Conservation (phyloP, 2,797 vertebrate genomes). For the Tiaroga cobitis region DNA sequence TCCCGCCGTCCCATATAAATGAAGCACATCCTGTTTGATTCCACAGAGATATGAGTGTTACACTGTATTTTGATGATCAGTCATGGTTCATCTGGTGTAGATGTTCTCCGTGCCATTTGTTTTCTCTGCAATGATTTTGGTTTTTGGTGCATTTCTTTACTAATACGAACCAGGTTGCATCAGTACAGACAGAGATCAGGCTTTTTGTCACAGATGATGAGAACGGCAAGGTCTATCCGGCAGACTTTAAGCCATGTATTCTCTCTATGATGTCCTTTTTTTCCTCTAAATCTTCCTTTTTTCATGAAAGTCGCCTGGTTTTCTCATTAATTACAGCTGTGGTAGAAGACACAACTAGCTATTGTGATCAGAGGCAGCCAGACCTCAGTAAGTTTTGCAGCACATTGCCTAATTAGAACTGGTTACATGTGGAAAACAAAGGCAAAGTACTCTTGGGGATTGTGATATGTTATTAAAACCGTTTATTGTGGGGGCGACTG, state of each 20-base stretch:
- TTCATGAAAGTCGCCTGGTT: constrained; percentile 48
- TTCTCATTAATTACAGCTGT: constrained; percentile 61
- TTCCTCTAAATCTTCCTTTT: constrained; percentile 46
- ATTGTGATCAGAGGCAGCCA: constrained; percentile 57
- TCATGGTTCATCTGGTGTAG: constrained; percentile 9
- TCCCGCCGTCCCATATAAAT: not conserved
- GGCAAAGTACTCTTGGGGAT: constrained; percentile 55
- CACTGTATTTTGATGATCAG: constrained; percentile 1
- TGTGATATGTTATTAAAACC: constrained; percentile 70
- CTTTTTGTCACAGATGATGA: constrained; percentile 33
- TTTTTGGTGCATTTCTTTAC: constrained; percentile 16
- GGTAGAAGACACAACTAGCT: constrained; percentile 55
- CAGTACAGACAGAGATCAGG: constrained; percentile 11
- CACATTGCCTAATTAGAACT: constrained; percentile 66
- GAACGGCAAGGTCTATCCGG: constrained; percentile 20
- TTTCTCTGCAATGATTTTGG: constrained; percentile 18
- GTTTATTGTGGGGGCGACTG: constrained; percentile 63
- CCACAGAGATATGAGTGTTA: not conserved
- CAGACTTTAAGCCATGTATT: constrained; percentile 20
- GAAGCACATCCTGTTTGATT: constrained; percentile 19
- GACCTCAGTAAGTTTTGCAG: constrained; percentile 57
- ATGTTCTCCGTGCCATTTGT: constrained; percentile 12
- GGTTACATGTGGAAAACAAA: constrained; percentile 63
- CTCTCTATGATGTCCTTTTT: not conserved
- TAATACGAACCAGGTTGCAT: constrained; percentile 38